These are phyloP conservation scores for Esox niger DNA, from an alignment of 2,113 vertebrate species.

Conservation along the genomic window DNA sequence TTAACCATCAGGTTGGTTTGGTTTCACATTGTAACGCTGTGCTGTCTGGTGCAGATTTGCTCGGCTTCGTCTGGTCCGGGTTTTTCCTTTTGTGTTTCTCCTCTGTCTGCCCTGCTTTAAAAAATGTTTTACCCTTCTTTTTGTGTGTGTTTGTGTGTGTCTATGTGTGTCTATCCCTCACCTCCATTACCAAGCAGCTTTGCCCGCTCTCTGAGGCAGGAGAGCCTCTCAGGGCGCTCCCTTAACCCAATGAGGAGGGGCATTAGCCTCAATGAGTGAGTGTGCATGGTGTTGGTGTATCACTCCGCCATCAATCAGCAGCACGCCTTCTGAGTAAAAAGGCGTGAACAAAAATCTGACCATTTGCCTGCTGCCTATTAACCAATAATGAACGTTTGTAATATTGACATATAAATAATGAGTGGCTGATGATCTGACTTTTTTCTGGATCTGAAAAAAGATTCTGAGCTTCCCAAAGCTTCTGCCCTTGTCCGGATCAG, in stretches of 20 bases:
- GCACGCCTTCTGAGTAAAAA: conserved; percentile 23
- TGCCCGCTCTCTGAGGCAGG: conserved; percentile 48
- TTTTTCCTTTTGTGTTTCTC: conserved; percentile 25
- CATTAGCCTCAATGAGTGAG: conserved; percentile 71
- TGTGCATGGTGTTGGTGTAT: conserved; percentile 38
- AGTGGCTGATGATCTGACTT: too few species aligned
- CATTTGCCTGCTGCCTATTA: neutral
- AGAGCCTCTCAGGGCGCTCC: conserved; percentile 44
- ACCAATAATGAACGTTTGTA: neutral
- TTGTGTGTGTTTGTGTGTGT: conserved; percentile 17
- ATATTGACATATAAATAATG: too few species aligned
- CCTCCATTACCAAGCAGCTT: conserved; percentile 32
- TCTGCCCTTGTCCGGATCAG: too few species aligned
- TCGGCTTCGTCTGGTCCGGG: neutral
- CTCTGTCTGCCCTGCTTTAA: conserved; percentile 15
- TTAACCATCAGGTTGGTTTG: too few species aligned
- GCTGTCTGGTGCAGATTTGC: neutral
- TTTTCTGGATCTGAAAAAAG: too few species aligned
- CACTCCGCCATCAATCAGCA: conserved; percentile 11
- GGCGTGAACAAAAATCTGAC: neutral
- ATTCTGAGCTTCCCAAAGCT: too few species aligned
- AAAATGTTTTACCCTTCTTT: conserved; percentile 7
- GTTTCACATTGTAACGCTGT: neutral
- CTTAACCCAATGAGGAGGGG: conserved; percentile 63
- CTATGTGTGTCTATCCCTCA: conserved; percentile 27